Evolutionary conservation across 2,888 invertebrate genomes (phyloP), one percentile per base, ranked within the genome.

Genomic region (Pelosia muscerda): DNA sequence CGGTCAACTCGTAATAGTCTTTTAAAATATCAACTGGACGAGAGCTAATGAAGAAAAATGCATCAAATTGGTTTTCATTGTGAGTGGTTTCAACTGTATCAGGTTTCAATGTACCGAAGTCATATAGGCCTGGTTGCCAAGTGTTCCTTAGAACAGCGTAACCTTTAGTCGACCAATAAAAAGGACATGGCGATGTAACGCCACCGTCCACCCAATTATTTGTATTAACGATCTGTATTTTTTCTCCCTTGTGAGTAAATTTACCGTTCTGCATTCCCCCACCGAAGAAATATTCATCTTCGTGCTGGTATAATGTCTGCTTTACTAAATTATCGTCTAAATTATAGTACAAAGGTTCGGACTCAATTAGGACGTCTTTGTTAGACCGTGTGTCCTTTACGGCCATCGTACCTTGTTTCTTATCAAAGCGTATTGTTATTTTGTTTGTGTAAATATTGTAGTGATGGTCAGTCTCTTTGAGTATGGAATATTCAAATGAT

Each of bases 201-300:
- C 91, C 93, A 11, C 91, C 92, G 69, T 92, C 91, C 6, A 79
- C 77, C 94, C 94, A 94, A 63, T 88, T 86, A 72, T 93, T 93
- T 5, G 89, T 88, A 68, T 94, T 94, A 2, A 84, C 79, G 63
- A 95, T 92, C 23, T 86, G 66, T 75, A 94, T 94, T 15, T 81
- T 68, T 82, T 91, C 80, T 42, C 90, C 90, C 84, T 94, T 94
- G 72, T 94, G 94, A 23, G 89, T 86, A 68, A 94, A 95, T 76
- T 91, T 87, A 5, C 94, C 94, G 74, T 94, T 94, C 74, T 94
- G 94, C 94, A 94, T 94, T 38, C 94, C 94, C 28, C 94, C 94
- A 26, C 94, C 94, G 68, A 90, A 95, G 78, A 88, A 95, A 80
- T 87, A 88, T 75, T 95, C 94, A 53, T 91, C 83, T 59, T 83